Conservation (phyloP, 2,888 invertebrate species). For the Amphipoea lucens region DNA sequence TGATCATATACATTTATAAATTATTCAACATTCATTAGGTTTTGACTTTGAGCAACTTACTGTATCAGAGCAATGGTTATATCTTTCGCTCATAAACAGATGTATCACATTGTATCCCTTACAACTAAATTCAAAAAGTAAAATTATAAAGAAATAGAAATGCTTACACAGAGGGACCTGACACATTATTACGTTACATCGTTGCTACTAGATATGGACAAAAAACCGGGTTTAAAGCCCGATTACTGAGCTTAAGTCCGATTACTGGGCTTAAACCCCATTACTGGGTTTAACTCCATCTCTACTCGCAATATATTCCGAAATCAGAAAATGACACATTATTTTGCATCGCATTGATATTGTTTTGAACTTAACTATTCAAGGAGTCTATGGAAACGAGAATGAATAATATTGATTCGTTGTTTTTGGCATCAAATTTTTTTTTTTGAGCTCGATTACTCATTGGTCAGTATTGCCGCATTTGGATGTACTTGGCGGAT, state of each 20-base stretch:
- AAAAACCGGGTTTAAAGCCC: not conserved
- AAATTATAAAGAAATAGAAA: constrained; percentile 25
- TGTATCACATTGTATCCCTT: constrained; percentile 78
- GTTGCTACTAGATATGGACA: not conserved
- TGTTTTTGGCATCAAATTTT: constrained; percentile 24
- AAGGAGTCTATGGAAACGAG: not conserved
- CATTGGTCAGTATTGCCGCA: not conserved
- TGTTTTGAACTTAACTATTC: not conserved
- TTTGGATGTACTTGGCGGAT: not conserved
- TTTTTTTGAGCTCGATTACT: not conserved
- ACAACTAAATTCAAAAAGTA: constrained; percentile 63
- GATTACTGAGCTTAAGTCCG: too few relatives aligned
- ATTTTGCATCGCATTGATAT: not conserved
- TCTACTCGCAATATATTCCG: not conserved
- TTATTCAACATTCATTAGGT: constrained; percentile 52
- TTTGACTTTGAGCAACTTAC: constrained; percentile 37
- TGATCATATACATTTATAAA: constrained; percentile 44
- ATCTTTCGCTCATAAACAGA: constrained; percentile 61
- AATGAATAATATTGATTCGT: not conserved
- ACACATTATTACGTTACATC: not conserved
- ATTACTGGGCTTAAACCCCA: not conserved
- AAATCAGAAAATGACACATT: not conserved
- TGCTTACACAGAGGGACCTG: not conserved
- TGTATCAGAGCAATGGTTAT: constrained; percentile 64
- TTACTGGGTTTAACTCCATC: not conserved